Base-by-base conservation (phyloP, 2,888 invertebrate species). In the Eulithis testata region DNA sequence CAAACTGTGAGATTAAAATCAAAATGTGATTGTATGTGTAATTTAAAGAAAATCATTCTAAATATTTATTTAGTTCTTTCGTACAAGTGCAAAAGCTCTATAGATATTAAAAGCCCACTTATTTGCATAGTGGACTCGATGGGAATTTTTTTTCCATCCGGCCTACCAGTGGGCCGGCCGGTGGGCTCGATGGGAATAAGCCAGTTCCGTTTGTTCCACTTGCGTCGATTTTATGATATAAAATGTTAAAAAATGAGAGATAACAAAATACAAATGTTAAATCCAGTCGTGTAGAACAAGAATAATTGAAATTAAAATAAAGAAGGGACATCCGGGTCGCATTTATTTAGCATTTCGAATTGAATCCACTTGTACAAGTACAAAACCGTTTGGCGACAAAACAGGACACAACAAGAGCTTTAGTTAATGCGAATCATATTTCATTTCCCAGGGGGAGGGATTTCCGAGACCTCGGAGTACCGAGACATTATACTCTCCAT, bases 361-460 rank as follows among this genome's bases (percentile, higher is more conserved):
- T 75, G 75, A 77, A 81, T 76, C 79, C 80, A 81, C 80, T 82
- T 76, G 79, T 82, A 81, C 84, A 36, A 77, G 77, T 78, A 75
- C 79, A 77, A 82, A 86, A 84, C 77, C 78, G 76, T 84, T 79
- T 70, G 76, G 76, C 78, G 86, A 85, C 85, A 88, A 89, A 89
- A 87, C 86, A 83, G 81, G 77, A 85, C 84, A 86, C 82, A 87
- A 86, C 86, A 83, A 84, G 88, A 84, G 88, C 84, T 88, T 87
- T 83, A 81, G 80, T 85, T 87, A 89, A 90, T 89, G 88, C 80
- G 86, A 80, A 84, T 89, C 88, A 89, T 90, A 89, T 89, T 89
- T 90, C 89, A 89, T 85, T 84, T 81, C 76, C 74, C 74, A 77
- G 80, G 80, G 82, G 81, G 79, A 76, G 85, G 84, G 80, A 84